Evolutionary conservation across 2,113 vertebrate genomes (phyloP).

Genomic region (Odocoileus virginianus): DNA sequence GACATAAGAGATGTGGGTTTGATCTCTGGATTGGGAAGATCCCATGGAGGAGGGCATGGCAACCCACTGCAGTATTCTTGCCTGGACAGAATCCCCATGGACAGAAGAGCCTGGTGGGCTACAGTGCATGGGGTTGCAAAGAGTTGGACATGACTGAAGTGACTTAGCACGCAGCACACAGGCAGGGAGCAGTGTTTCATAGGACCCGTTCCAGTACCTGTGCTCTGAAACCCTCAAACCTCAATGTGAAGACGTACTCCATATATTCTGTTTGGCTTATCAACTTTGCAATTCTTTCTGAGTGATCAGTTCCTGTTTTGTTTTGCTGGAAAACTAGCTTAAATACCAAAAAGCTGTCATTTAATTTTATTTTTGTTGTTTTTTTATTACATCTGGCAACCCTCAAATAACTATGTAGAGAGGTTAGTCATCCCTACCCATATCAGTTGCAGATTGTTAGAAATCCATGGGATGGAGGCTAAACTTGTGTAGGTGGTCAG

Average conservation of each 20-base stretch:
- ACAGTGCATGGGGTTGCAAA: not conserved
- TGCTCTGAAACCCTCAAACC: not conserved
- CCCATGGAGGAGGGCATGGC: not conserved
- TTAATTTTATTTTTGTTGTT: not conserved
- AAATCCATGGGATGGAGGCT: not conserved
- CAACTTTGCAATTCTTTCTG: not conserved
- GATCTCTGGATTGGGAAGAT: not conserved
- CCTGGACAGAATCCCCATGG: not conserved
- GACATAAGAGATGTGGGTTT: not conserved
- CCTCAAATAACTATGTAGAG: not conserved
- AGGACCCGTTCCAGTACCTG: rapidly evolving
- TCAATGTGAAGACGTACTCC: not conserved
- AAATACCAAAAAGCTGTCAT: not conserved
- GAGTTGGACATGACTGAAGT: not conserved
- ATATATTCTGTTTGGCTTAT: not conserved
- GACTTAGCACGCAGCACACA: not conserved
- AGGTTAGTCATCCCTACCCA: not conserved
- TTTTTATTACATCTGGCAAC: not conserved
- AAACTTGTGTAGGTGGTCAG: rapidly evolving
- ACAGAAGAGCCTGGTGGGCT: not conserved
- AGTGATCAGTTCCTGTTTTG: not conserved
- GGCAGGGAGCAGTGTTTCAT: not conserved
- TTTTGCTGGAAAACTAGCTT: not conserved
- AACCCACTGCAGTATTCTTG: not conserved
- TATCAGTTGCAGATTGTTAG: not conserved